Percentiles rank a stretch among this genome's conserved stretches.
phyloP scores from a whole-genome alignment of 1,140 invertebrate species.

The Drosophila setifemur region DNA sequence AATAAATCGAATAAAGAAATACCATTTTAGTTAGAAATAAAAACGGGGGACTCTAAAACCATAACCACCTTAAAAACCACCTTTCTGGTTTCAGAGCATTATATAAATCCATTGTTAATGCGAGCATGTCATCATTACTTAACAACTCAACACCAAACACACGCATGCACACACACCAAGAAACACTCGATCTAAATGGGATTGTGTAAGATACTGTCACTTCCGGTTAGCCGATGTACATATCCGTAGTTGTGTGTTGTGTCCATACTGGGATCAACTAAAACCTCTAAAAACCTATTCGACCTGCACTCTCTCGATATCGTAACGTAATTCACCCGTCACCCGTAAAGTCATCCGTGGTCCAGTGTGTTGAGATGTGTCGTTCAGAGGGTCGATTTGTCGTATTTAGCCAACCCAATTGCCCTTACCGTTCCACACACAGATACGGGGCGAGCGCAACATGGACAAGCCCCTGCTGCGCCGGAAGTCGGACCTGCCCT shows the following conservation, averaged over 20 bases:
- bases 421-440: constrained; percentile 50
- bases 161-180: not conserved
- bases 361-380: constrained; percentile 6
- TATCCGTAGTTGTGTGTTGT: not conserved
- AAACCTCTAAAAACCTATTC: not conserved
- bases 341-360: not conserved
- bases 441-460: constrained; percentile 83
- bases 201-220: not conserved
- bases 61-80: no score
- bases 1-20: no score
- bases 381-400: constrained; percentile 18
- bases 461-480: constrained; percentile 93
- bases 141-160: not conserved
- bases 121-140: not conserved
- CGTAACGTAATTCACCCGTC: constrained; percentile 17
- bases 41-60: no score
- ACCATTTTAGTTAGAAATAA: no score
- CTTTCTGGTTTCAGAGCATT: no score
- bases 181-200: not conserved
- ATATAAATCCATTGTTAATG: no score
- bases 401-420: constrained; percentile 52
- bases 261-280: not conserved
- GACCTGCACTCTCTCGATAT: constrained; percentile 3
- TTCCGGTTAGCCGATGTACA: constrained; percentile 2
- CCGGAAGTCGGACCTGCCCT: constrained; percentile 96